Conservation (phyloP, 2,888 invertebrate species). For the Polyommatus iphigenia region DNA sequence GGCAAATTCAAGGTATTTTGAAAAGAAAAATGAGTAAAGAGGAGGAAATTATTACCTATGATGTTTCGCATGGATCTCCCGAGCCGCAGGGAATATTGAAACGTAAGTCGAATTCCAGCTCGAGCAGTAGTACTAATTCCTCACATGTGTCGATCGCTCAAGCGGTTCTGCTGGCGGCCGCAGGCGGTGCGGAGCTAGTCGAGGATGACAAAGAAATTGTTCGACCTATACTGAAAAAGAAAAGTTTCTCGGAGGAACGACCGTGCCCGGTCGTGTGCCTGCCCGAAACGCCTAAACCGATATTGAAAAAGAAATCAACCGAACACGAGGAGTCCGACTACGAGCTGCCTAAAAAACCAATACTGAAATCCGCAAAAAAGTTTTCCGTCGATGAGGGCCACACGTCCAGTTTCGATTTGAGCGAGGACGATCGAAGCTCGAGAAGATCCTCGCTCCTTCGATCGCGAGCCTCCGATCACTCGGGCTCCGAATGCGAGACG, state of each 20-base stretch:
- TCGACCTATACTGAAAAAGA: slow-evolving; percentile 91
- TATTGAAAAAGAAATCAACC: slow-evolving; percentile 92
- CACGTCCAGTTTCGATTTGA: slow-evolving; percentile 77
- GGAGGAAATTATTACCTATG: slow-evolving; percentile 82
- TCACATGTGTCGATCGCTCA: slow-evolving; percentile 85
- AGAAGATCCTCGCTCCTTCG: slow-evolving; percentile 79
- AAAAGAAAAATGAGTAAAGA: slow-evolving; percentile 85
- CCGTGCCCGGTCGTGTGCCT: slow-evolving; percentile 73
- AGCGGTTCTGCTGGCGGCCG: slow-evolving; percentile 83
- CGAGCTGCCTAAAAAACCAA: slow-evolving; percentile 86
- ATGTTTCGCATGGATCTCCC: slow-evolving; percentile 82
- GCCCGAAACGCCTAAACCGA: slow-evolving; percentile 84
- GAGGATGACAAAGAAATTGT: slow-evolving; percentile 82
- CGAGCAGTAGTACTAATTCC: slow-evolving; percentile 82
- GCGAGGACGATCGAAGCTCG: slow-evolving; percentile 78
- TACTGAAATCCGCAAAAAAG: slow-evolving; percentile 86
- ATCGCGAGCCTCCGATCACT: slow-evolving; percentile 77
- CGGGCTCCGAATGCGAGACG: slow-evolving; percentile 79
- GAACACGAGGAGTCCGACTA: slow-evolving; percentile 88
- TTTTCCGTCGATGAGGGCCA: slow-evolving; percentile 83
- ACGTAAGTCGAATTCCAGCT: slow-evolving; percentile 86
- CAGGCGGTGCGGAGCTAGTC: slow-evolving; percentile 79
- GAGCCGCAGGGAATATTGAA: slow-evolving; percentile 90
- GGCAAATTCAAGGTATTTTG: slow-evolving; percentile 83
- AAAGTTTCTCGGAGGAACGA: slow-evolving; percentile 86